Evolutionary conservation across 2,113 vertebrate species (phyloP), one percentile per base, ranked within the genome.

Genomic region (Stercorarius parasiticus): DNA sequence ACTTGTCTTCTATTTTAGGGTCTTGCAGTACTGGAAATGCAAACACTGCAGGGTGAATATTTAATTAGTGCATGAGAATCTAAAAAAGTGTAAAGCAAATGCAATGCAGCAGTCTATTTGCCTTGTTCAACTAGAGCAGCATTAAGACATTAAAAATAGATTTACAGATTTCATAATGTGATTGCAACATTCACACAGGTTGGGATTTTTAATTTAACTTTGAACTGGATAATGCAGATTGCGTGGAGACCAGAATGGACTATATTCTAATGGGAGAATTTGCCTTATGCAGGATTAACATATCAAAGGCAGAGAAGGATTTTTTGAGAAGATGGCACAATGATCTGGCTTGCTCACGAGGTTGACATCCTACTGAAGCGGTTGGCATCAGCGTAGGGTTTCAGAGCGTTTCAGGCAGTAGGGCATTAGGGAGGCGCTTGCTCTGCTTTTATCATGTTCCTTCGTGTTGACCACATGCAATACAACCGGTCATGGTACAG

Each of bases 101-200:
- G 86, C 91, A 87, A 47, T 10, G 78, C 87, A 91, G 52, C 86
- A 86, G 73, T 79, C 66, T 25, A 81, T 65, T 79, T 69, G 83
- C 88, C 89, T 95, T 4, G 42, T 93, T 93, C 89, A 81, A 32
- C 82, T 67, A 70, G 30, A 90, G 92, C 92, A 77, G 64, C 95
- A 86, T 82, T 89, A 82, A 92, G 86, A 70, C 95, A 94, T 97
- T 96, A 97, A 97, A 96, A 97, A 97, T 91, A 93, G 89, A 95
- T 95, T 96, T 95, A 62, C 96, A 95, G 95, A 93, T 97, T 97
- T 97, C 95, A 96, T 90, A 69, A 97, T 40, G 94, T 3, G 66
- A 95, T 97, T 97, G 93, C 95, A 97, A 95, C 96, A 97, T 96
- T 94, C 95, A 93, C 91, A 96, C 89, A 94, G 93, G 94, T 95